A percentile compares a stretch with the other conserved stretches of the same genome.
phyloP scores from a whole-genome alignment of 1,140 invertebrate species.

The Adelges cooleyi region DNA sequence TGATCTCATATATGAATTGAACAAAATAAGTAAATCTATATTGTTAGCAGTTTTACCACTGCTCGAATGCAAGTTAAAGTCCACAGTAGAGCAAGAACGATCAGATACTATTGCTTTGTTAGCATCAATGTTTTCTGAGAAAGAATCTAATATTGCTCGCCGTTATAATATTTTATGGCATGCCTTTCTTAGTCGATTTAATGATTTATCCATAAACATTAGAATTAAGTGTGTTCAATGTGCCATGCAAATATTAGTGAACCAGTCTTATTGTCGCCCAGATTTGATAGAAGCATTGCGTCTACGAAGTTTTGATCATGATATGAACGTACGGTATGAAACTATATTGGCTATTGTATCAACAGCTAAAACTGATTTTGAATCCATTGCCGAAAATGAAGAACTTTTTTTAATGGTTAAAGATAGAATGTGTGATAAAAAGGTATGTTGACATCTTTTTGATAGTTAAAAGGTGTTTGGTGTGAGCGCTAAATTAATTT shows the following conservation, averaged over 20 bases:
- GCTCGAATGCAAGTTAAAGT: constrained; percentile 76
- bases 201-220: constrained; percentile 86
- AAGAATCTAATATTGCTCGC: constrained; percentile 76
- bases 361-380: constrained; percentile 83
- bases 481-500: no score
- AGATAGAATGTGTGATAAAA: constrained; percentile 90
- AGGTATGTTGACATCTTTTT: constrained; percentile 43
- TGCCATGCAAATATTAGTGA: constrained; percentile 91
- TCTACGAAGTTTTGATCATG: constrained; percentile 82
- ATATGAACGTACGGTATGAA: constrained; percentile 87
- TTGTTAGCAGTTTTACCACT: constrained; percentile 82
- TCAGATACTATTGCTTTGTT: constrained; percentile 77
- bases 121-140: constrained; percentile 93
- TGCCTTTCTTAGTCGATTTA: constrained; percentile 73
- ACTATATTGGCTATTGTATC: constrained; percentile 92
- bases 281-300: constrained; percentile 84
- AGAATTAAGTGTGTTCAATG: constrained; percentile 93
- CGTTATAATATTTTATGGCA: constrained; percentile 78
- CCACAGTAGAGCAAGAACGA: constrained; percentile 44
- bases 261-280: constrained; percentile 79
- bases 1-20: constrained; percentile 92
- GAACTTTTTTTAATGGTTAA: constrained; percentile 89
- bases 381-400: constrained; percentile 78
- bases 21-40: constrained; percentile 83
- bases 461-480: no score